phyloP scores from a whole-genome alignment of 2,113 vertebrate genomes.

The Pterocles burchelli region DNA sequence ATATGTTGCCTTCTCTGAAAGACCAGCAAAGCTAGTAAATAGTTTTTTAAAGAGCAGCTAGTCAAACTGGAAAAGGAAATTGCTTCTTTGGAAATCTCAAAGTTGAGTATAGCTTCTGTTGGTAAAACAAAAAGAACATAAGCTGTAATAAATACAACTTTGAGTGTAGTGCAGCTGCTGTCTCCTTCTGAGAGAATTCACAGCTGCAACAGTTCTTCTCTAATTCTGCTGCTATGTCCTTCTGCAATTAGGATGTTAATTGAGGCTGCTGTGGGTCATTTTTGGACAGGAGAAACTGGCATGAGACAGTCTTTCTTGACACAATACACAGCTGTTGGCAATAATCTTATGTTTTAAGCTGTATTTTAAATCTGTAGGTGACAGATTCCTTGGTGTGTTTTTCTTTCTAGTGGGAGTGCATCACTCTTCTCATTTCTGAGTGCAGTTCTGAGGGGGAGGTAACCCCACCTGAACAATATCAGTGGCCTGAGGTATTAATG shows the following conservation, averaged over 20 bases:
- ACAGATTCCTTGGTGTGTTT: background rate
- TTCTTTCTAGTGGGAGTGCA: rapidly evolving
- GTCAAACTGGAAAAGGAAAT: background rate
- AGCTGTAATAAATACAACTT: background rate
- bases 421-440: background rate
- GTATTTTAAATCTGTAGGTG: background rate
- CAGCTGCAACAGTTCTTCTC: background rate
- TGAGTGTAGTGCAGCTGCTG: background rate
- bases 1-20: background rate
- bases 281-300: background rate
- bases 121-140: background rate
- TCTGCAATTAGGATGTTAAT: background rate
- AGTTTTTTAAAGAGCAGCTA: background rate
- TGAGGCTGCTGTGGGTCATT: background rate
- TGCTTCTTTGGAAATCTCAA: background rate
- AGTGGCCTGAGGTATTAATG: background rate
- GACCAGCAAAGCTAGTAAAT: background rate
- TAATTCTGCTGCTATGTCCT: background rate
- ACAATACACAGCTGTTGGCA: background rate
- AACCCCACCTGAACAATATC: background rate
- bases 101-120: background rate
- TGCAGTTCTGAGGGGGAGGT: background rate
- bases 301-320: background rate
- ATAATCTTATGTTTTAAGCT: background rate
- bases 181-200: background rate